Percentiles rank a stretch among this genome's conserved stretches.
Evolutionary conservation across 2,113 vertebrate species (phyloP).

Genomic region (Tragelaphus imberbis): DNA sequence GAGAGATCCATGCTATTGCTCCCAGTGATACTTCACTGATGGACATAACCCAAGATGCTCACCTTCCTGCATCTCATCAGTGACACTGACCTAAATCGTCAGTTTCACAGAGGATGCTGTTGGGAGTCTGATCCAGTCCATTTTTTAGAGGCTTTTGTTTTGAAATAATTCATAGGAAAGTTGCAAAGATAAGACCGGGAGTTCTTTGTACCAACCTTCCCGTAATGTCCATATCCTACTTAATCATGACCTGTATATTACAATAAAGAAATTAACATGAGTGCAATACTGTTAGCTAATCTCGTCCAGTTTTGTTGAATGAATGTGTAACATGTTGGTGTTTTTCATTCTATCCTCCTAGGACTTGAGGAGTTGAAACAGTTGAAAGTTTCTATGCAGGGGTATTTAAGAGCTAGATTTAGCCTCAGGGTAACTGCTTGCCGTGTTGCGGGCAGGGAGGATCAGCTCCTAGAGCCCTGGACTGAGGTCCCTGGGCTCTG

Average conservation of each 20-base stretch:
- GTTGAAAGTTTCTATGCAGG: neutral
- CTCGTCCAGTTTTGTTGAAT: neutral
- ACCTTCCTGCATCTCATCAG: neutral
- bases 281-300: neutral
- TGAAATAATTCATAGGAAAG: neutral
- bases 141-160: neutral
- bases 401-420: neutral
- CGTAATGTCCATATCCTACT: neutral
- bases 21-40: neutral
- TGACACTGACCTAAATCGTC: neutral
- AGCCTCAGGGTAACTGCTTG: neutral
- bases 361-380: neutral
- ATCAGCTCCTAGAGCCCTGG: neutral
- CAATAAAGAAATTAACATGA: neutral
- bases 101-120: neutral
- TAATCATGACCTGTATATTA: neutral
- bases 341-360: neutral
- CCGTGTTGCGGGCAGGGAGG: neutral
- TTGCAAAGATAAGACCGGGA: neutral
- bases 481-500: neutral
- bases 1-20: neutral
- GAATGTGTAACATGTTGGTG: neutral
- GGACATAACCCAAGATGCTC: neutral
- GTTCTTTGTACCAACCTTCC: neutral
- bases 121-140: neutral